phyloP scores from a whole-genome alignment of 2,113 vertebrate species.

The Lampris incognitus region DNA sequence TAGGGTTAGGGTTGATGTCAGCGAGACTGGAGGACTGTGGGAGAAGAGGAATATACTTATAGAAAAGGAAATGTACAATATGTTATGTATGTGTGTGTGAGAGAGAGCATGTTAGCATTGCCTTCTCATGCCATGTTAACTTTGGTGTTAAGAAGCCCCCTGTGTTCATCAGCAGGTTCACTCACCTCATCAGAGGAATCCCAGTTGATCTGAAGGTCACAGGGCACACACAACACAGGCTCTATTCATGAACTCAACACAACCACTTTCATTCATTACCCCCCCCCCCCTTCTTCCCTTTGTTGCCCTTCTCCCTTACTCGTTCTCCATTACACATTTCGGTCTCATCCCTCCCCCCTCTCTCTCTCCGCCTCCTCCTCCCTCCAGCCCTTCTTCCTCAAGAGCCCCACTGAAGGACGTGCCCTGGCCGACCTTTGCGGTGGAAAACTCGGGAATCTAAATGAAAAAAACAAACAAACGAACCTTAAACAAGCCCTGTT shows the following conservation, averaged over 20 bases:
- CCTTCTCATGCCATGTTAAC: not conserved
- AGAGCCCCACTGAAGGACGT: constrained; percentile 31
- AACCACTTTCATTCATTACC: constrained; percentile 10
- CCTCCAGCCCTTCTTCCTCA: constrained; percentile 30
- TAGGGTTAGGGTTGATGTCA: constrained; percentile 55
- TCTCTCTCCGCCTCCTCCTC: not conserved
- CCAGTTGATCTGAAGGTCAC: constrained; percentile 55
- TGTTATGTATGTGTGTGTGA: too few relatives aligned
- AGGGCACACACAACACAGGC: constrained; percentile 44
- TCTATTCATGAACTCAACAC: constrained; percentile 32
- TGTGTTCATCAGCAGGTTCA: not conserved
- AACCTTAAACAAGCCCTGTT: not conserved
- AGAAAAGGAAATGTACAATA: too few relatives aligned
- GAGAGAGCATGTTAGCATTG: too few relatives aligned
- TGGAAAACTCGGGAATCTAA: not conserved
- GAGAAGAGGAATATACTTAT: too few relatives aligned
- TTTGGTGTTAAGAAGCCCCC: constrained; percentile 21
- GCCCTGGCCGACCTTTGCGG: constrained; percentile 27
- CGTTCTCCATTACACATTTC: constrained; percentile 34
- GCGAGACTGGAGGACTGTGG: constrained; percentile 26
- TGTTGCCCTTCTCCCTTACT: constrained; percentile 8
- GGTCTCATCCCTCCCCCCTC: constrained; percentile 17
- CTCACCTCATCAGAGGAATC: constrained; percentile 31
- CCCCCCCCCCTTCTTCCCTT: constrained; percentile 11
- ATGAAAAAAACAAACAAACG: constrained; percentile 1